Percentiles rank a stretch among this genome's conserved stretches.
Evolutionary conservation across 2,888 invertebrate genomes (phyloP).

Genomic region (Nemurella pictetii): DNA sequence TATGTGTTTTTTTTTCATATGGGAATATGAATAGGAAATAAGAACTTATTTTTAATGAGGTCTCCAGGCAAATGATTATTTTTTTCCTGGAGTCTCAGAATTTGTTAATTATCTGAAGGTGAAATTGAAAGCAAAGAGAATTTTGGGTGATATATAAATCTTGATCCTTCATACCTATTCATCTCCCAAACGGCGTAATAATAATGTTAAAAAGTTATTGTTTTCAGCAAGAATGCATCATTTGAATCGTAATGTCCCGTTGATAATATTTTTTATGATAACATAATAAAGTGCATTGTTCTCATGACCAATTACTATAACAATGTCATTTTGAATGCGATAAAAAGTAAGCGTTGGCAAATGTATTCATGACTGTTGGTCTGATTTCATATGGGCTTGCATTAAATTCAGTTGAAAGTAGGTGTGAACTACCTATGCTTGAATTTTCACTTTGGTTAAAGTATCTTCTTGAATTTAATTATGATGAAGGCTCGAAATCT

Average conservation of each 20-base stretch:
- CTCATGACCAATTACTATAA: neutral
- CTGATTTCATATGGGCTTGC: neutral
- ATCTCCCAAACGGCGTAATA: neutral
- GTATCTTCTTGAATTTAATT: too few species aligned
- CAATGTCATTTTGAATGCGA: neutral
- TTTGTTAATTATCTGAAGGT: neutral
- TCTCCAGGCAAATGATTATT: neutral
- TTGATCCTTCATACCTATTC: neutral
- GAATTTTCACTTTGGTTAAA: too few species aligned
- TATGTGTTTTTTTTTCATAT: neutral
- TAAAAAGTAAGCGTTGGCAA: neutral
- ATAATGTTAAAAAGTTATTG: neutral
- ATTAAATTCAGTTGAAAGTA: neutral
- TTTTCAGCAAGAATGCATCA: neutral
- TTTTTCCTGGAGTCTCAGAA: neutral
- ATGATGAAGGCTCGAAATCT: too few species aligned
- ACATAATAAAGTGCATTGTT: neutral
- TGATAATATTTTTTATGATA: neutral
- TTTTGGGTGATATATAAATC: neutral
- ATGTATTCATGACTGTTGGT: neutral
- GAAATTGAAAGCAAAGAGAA: neutral
- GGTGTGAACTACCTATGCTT: too few species aligned
- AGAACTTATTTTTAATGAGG: neutral
- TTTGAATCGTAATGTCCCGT: neutral
- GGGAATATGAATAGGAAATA: neutral